These are phyloP conservation scores for Proteles cristata DNA, from an alignment of 2,113 vertebrate species.

Conservation along the genomic window DNA sequence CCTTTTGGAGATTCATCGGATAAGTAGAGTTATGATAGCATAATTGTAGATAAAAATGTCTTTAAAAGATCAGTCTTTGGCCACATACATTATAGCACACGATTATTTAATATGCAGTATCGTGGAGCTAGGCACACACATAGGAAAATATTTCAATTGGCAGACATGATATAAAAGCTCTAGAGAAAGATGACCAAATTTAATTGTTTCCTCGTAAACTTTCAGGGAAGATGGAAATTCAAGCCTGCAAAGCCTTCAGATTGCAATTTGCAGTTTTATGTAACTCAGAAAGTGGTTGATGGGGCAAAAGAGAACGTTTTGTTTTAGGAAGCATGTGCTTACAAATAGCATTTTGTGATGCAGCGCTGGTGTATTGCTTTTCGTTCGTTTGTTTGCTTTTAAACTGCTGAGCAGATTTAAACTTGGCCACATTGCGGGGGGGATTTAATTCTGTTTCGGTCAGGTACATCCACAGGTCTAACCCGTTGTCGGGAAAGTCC, in stretches of 20 bases:
- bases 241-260: conserved; percentile 45
- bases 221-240: conserved; percentile 57
- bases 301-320: conserved; percentile 38
- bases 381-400: background rate
- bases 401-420: background rate
- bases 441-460: background rate
- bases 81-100: background rate
- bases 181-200: background rate
- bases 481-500: background rate
- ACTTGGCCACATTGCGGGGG: background rate
- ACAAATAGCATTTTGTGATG: background rate
- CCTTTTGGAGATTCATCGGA: background rate
- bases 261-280: conserved; percentile 52
- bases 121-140: background rate
- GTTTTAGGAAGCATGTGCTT: background rate
- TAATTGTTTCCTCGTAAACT: conserved; percentile 61
- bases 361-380: background rate
- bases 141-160: background rate
- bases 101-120: background rate
- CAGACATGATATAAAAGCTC: background rate
- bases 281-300: conserved; percentile 49
- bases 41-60: background rate
- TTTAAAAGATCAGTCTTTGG: background rate
- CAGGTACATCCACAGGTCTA: background rate
- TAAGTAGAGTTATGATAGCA: background rate